Evolutionary conservation across 2,113 vertebrate genomes (phyloP).

Genomic region (Turnix velox): DNA sequence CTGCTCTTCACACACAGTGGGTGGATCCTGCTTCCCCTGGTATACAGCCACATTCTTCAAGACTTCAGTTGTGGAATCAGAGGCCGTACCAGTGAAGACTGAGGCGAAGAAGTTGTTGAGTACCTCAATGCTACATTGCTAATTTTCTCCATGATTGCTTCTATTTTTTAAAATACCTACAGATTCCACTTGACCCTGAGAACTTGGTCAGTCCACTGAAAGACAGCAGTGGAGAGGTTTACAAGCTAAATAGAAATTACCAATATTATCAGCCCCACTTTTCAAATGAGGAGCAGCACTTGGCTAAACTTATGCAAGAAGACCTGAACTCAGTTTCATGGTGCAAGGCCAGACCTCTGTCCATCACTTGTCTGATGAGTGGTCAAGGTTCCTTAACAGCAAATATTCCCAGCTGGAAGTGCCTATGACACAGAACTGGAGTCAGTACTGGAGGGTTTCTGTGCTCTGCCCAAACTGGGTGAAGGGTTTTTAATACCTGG

Average conservation of each 20-base stretch:
- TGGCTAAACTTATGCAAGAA: background rate
- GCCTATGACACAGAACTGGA: background rate
- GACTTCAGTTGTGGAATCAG: no score
- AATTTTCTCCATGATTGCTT: background rate
- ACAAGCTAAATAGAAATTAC: background rate
- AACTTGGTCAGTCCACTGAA: background rate
- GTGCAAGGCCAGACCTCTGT: background rate
- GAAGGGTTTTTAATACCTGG: background rate
- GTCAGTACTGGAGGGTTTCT: background rate
- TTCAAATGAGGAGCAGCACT: background rate
- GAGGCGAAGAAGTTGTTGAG: no score
- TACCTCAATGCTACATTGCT: accelerated
- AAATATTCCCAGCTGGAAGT: background rate
- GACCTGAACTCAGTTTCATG: background rate
- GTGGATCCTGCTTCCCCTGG: no score
- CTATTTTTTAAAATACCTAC: background rate
- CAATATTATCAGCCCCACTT: background rate
- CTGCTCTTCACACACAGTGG: no score
- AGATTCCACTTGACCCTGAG: background rate
- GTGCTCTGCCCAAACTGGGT: background rate
- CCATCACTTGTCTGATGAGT: background rate
- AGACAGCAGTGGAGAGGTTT: background rate
- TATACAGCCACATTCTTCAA: no score
- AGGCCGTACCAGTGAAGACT: no score
- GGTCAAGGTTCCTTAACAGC: background rate